Evolutionary conservation across 2,113 vertebrate species (phyloP).

Genomic region (Cariama cristata): DNA sequence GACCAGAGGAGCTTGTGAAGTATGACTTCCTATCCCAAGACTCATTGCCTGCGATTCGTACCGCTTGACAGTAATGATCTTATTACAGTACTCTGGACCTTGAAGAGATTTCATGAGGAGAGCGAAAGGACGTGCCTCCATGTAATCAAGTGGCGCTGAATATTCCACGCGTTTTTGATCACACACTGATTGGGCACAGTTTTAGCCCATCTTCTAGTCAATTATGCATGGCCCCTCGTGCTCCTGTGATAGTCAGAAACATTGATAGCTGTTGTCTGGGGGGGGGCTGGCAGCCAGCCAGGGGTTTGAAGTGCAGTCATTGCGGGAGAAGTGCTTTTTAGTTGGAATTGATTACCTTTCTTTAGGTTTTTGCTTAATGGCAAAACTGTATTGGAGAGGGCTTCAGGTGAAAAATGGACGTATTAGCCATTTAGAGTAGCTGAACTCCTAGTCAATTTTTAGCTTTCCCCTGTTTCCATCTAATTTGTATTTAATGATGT

Average conservation of each 20-base stretch:
- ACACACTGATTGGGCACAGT: constrained; percentile 86
- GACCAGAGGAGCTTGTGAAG: constrained; percentile 82
- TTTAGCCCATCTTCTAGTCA: constrained; percentile 87
- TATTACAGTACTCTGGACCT: constrained; percentile 86
- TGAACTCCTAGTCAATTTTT: constrained; percentile 75
- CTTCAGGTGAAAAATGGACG: constrained; percentile 78
- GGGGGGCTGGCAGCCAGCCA: constrained; percentile 75
- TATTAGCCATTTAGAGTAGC: constrained; percentile 64
- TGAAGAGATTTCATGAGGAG: constrained; percentile 86
- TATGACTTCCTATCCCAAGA: constrained; percentile 84
- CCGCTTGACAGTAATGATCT: constrained; percentile 87
- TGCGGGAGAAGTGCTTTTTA: constrained; percentile 79
- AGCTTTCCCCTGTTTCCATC: constrained; percentile 66
- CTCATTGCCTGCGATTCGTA: constrained; percentile 83
- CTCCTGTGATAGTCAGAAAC: constrained; percentile 72
- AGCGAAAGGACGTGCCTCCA: constrained; percentile 76
- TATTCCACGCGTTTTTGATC: constrained; percentile 84
- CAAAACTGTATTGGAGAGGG: constrained; percentile 76
- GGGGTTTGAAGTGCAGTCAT: constrained; percentile 73
- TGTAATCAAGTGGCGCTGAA: constrained; percentile 84
- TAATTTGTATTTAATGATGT: constrained; percentile 72
- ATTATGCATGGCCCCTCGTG: constrained; percentile 83
- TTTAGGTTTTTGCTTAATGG: constrained; percentile 78
- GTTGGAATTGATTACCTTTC: constrained; percentile 84
- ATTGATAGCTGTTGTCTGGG: constrained; percentile 77